Percentiles rank a stretch among this genome's conserved stretches.
phyloP scores from a whole-genome alignment of 2,888 invertebrate genomes.

The Tetragonula carbonaria region DNA sequence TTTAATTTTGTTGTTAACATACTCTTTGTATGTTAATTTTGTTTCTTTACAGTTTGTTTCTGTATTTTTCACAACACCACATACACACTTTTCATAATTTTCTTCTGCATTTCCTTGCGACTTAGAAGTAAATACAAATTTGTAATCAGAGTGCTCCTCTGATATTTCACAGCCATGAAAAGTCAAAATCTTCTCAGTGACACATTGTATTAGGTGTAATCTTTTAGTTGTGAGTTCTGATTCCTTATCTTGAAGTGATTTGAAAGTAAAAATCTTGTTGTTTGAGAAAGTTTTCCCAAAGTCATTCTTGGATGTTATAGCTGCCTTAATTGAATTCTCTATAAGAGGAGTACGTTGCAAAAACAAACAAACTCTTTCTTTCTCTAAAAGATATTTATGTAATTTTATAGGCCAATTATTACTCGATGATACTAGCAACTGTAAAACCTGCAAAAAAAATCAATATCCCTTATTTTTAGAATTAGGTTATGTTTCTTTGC shows the following conservation, averaged over 20 bases:
- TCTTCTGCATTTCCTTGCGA: slow-evolving; percentile 80
- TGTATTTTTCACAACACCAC: slow-evolving; percentile 87
- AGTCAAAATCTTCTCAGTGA: slow-evolving; percentile 80
- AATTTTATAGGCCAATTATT: slow-evolving; percentile 85
- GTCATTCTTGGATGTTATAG: slow-evolving; percentile 66
- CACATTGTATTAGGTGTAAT: slow-evolving; percentile 80
- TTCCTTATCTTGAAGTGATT: slow-evolving; percentile 72
- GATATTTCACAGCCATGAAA: slow-evolving; percentile 73
- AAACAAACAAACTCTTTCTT: slow-evolving; percentile 85
- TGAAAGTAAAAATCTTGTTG: slow-evolving; percentile 64
- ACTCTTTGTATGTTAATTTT: slow-evolving; percentile 84
- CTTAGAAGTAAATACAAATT: slow-evolving; percentile 83
- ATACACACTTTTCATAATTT: slow-evolving; percentile 81
- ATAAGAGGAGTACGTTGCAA: slow-evolving; percentile 84
- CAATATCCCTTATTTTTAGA: slow-evolving; percentile 1
- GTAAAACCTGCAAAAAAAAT: slow-evolving; percentile 68
- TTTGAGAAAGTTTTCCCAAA: slow-evolving; percentile 76
- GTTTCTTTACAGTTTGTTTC: slow-evolving; percentile 86
- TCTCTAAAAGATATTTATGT: slow-evolving; percentile 81
- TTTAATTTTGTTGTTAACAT: slow-evolving; percentile 77
- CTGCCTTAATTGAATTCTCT: slow-evolving; percentile 74
- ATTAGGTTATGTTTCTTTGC: slow-evolving; percentile 51
- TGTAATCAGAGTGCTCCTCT: slow-evolving; percentile 77
- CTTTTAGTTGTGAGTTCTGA: slow-evolving; percentile 81
- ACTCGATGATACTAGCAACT: slow-evolving; percentile 83